Evolutionary conservation across 2,113 vertebrate species (phyloP).

Genomic region (Leptobrachium leishanense): DNA sequence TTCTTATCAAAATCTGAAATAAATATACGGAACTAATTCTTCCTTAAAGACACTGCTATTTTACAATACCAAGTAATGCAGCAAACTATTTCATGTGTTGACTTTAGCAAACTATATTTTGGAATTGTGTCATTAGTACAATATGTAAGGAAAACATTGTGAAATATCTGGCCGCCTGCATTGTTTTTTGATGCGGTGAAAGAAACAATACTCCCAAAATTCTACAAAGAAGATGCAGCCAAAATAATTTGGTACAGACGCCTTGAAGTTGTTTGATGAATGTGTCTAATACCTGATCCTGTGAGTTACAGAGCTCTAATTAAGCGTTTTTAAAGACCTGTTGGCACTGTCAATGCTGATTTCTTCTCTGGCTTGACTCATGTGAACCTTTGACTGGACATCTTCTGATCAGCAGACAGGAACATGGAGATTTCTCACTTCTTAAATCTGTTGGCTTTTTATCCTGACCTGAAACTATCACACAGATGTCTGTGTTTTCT

Average conservation of each 20-base stretch:
- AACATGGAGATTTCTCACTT: constrained; percentile 44
- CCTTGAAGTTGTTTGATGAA: constrained; percentile 31
- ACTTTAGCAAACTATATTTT: too few species aligned
- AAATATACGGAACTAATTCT: too few species aligned
- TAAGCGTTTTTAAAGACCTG: constrained; percentile 43
- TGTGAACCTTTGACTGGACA: constrained; percentile 49
- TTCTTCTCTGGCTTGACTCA: constrained; percentile 42
- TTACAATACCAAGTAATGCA: too few species aligned
- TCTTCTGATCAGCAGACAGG: constrained; percentile 50
- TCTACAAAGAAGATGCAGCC: not conserved
- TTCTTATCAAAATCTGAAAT: too few species aligned
- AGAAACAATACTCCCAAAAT: not conserved
- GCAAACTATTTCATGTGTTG: too few species aligned
- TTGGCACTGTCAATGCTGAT: constrained; percentile 48
- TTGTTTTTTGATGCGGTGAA: constrained; percentile 2
- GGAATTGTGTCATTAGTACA: too few species aligned
- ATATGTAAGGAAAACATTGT: not conserved
- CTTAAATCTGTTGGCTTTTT: constrained; percentile 39
- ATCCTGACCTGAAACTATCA: constrained; percentile 51
- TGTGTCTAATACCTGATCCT: constrained; percentile 41
- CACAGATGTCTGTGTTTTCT: constrained; percentile 16
- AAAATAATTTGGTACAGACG: constrained; percentile 29
- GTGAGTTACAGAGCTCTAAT: constrained; percentile 36
- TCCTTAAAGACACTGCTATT: too few species aligned
- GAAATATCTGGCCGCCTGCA: not conserved